Evolutionary conservation across 2,797 vertebrate species (phyloP), one percentile per base, ranked within the genome.

Genomic region (Remorina albescens): DNA sequence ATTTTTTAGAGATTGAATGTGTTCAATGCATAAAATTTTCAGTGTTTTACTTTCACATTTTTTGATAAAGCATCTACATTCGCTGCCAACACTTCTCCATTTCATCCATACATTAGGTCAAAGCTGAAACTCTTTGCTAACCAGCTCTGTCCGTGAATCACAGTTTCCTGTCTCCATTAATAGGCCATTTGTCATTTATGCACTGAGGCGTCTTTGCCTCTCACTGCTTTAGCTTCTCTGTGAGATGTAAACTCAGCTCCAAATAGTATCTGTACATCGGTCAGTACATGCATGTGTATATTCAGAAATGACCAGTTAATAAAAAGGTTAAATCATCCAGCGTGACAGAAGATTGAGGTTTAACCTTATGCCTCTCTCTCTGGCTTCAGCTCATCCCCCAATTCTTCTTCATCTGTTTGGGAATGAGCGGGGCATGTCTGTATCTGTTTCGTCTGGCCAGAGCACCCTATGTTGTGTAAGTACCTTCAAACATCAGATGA

Each of bases 381-480:
- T 74, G 21, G 60, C 21, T 63, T 3, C 93, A 98, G 97, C 95
- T 98, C 74, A 92, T 97, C 85, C 96, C 97, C 2, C 96, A 98
- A 93, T 95, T 98, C 84, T 91, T 96, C 90, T 96, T 98, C 93
- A 97, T 98, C 69, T 94, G 95, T 30, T 64, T 98, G 55, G 97
- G 97, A 68, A 90, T 98, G 91, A 95, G 96, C 37, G 95, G 96
- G 0, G 97, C 96, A 0, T 82, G 86, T 0, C 42, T 97, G 46
- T 98, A 97, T 90, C 78, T 98, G 88, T 67, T 96, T 41, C 91
- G 96, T 30, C 78, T 97, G 58, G 96, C 96, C 8, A 93, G 89
- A 90, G 96, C 96, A 88, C 96, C 96, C 0, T 94, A 98, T 0
- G 91, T 98, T 81, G 95, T 91, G 97, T 99, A 96, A 94, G 93